Evolutionary conservation across 2,888 invertebrate species (phyloP), one percentile per base, ranked within the genome.

Genomic region (Diarsia dahlii): DNA sequence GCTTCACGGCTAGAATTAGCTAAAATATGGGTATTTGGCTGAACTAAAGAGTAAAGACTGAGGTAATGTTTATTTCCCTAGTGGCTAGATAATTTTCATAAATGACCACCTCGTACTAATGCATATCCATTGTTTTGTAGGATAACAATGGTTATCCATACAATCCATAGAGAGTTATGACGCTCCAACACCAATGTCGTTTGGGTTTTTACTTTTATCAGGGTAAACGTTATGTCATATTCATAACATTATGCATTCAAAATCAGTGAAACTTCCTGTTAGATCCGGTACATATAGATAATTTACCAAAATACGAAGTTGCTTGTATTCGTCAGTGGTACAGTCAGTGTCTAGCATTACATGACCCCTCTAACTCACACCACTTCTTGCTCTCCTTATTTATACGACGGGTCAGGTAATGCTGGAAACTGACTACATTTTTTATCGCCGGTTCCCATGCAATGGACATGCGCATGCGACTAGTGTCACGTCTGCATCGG

Each of bases 401-500:
- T 28, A 28, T 28, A 28, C 28, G 28, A 28, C 28, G 28, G 28
- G 28, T 28, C 28, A 28, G 28, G 28, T 28, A 28, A 28, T 28
- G 28, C 28, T 28, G 28, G 28, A 28, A 28, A 28, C 28, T 28
- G 28, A 28, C 28, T 28, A 28, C 28, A 28, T 28, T n/a, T 34
- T 70, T 48, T 70, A 34, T 48, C 67, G 71, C 71, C 20, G 20
- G 71, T 28, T 9, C 18, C 48, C 18, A 68, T 62, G 58, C 39
- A 48, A 68, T 20, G 20, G 62, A 63, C 39, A 39, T 45, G 63
- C 63, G 45, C 63, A 71, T 69, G 81, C 71, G 71, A 63, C 68
- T 39, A 64, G 46, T 9, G 60, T 74, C 81, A 80, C 81, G 80
- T 80, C 60, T 60, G 56, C 75, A 68, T 73, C 12, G 52, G 15